Evolutionary conservation across 2,113 vertebrate species (phyloP).

Genomic region (Bostrychus sinensis): DNA sequence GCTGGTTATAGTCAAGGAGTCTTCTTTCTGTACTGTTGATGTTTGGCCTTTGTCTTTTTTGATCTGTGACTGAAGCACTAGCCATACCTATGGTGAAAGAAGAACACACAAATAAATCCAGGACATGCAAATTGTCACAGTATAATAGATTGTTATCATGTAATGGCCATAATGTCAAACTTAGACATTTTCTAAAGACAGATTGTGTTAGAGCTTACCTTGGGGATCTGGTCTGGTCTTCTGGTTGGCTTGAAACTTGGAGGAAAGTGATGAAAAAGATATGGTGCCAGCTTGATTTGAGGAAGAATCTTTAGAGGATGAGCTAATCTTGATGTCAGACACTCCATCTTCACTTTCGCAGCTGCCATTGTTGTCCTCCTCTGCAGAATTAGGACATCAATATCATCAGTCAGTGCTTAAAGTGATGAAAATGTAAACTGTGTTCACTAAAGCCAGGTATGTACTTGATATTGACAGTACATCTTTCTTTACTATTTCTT

Average conservation of each 20-base stretch:
- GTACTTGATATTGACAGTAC: conserved; percentile 33
- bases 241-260: conserved; percentile 88
- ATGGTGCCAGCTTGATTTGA: conserved; percentile 68
- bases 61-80: conserved; percentile 23
- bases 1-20: conserved; percentile 67
- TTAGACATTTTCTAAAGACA: background rate
- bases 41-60: conserved; percentile 68
- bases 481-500: conserved; percentile 1
- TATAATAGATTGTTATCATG: no score
- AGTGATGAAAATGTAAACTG: conserved; percentile 43
- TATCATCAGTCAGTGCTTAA: conserved; percentile 35
- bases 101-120: background rate
- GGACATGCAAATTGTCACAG: no score
- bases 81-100: conserved; percentile 66
- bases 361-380: conserved; percentile 81
- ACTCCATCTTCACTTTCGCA: conserved; percentile 85
- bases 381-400: conserved; percentile 64
- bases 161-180: no score
- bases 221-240: conserved; percentile 84
- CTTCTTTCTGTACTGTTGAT: conserved; percentile 52
- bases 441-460: conserved; percentile 13
- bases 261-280: conserved; percentile 85
- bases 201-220: conserved; percentile 71
- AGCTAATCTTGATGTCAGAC: conserved; percentile 69
- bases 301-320: conserved; percentile 74